Evolutionary conservation across 2,797 vertebrate species (phyloP), one percentile per base, ranked within the genome.

Genomic region (Pyrocephalus nanus): DNA sequence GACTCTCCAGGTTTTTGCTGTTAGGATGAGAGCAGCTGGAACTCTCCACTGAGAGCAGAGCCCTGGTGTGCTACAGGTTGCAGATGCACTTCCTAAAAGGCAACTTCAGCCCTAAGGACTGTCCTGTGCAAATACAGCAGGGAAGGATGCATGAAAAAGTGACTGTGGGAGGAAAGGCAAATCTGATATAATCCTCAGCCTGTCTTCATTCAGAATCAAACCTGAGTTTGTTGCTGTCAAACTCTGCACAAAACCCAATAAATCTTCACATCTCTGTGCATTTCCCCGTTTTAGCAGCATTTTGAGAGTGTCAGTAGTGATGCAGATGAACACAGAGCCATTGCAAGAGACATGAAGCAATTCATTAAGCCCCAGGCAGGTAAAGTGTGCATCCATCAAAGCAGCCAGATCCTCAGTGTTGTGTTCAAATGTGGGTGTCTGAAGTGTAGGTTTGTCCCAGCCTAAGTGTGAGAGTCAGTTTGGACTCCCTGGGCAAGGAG

Each of bases 381-480:
- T 17, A 48, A 86, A 80, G 62, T 19, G 22, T 58, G 20, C 25
- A 25, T 11, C 19, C 25, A 34, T 13, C 17, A 34, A 32, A 80
- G 20, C 48, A 70, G 22, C 4, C 11, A 60, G 60, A 51, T 54
- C 15, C 43, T 65, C 34, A 30, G 16, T 6, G 16, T 1, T 69
- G 43, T 48, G 16, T 48, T 81, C 61, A n/a, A 40, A 16, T 19
- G 32, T 51, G 38, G 16, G 7, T 50, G 34, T 15, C 58, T 66
- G 27, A 53, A 29, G 11, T 0, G 9, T 42, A 36, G 38, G 13
- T 48, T 66, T 70, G 6, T 70, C 43, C 18, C 45, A 50, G 0
- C 3, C 4, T 3, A 6, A 8, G 30, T 10, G 9, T 30, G 23
- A 0, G 2, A 11, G 18, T 50, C 16, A 34, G 5, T 30, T 42